These are phyloP conservation scores for Intoshia linei DNA, from an alignment of 1,140 invertebrate species.

Conservation along the genomic window DNA sequence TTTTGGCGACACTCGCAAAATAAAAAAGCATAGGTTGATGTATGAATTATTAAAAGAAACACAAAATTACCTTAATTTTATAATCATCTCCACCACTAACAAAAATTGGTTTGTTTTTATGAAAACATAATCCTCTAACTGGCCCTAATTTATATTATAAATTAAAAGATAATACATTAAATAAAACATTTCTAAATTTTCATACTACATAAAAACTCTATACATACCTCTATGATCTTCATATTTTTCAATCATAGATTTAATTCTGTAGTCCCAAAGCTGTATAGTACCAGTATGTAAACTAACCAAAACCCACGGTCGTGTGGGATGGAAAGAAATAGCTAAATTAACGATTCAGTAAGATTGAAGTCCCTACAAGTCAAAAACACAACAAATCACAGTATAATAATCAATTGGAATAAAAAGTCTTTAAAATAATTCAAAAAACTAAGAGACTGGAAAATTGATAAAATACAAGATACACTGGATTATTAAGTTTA, in stretches of 20 bases:
- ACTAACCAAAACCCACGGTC: conserved; percentile 81
- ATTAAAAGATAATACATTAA: not conserved
- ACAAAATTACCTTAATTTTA: conserved; percentile 52
- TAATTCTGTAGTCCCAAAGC: conserved; percentile 98
- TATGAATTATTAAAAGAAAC: too few relatives aligned
- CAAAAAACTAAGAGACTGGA: not conserved
- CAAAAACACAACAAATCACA: conserved; percentile 2
- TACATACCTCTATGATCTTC: conserved; percentile 65
- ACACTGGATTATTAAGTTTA: not conserved
- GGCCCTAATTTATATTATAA: conserved; percentile 28
- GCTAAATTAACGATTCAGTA: conserved; percentile 20
- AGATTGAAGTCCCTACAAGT: too few relatives aligned
- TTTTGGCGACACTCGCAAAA: too few relatives aligned
- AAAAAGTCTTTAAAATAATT: not conserved
- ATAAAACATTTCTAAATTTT: not conserved
- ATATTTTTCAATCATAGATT: conserved; percentile 85
- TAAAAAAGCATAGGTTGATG: too few relatives aligned
- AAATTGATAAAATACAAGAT: not conserved
- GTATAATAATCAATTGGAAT: not conserved
- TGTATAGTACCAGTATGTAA: conserved; percentile 93
- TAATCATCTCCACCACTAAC: conserved; percentile 97
- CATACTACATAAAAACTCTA: not conserved
- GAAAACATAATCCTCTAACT: conserved; percentile 83
- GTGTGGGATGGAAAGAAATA: conserved; percentile 75
- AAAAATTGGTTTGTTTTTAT: conserved; percentile 81